phyloP scores from a whole-genome alignment of 2,888 invertebrate genomes.

The Macroteleia sp. region DNA sequence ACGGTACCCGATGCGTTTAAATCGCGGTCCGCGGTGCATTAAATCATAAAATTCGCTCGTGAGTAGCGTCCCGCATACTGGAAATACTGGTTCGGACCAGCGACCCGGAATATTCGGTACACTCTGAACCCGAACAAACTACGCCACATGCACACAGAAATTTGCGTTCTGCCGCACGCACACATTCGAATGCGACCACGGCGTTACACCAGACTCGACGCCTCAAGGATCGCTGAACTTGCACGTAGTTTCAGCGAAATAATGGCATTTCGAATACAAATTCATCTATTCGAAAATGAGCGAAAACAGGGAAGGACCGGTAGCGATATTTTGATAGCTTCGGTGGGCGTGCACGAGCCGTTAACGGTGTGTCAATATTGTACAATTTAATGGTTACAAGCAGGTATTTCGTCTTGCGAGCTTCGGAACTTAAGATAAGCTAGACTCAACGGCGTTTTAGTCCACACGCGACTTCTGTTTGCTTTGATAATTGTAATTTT shows the following conservation, averaged over 20 bases:
- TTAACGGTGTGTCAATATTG: slow-evolving; percentile 54
- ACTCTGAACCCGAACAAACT: slow-evolving; percentile 50
- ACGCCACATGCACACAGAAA: slow-evolving; percentile 21
- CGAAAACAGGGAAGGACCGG: slow-evolving; percentile 19
- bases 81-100: slow-evolving; percentile 64
- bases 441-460: slow-evolving; percentile 11
- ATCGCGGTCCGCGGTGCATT: slow-evolving; percentile 65
- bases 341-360: slow-evolving; percentile 28
- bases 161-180: slow-evolving; percentile 14
- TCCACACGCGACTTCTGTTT: no score
- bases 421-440: slow-evolving; percentile 38
- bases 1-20: slow-evolving; percentile 57
- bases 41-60: slow-evolving; percentile 70
- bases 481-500: no score
- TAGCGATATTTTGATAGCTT: slow-evolving; percentile 47
- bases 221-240: slow-evolving; percentile 47
- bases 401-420: slow-evolving; percentile 33
- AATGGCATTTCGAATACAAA: slow-evolving; percentile 41
- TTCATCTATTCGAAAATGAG: slow-evolving; percentile 42
- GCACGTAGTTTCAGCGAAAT: slow-evolving; percentile 36
- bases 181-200: slow-evolving; percentile 4
- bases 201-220: slow-evolving; percentile 27
- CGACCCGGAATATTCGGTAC: slow-evolving; percentile 61
- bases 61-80: slow-evolving; percentile 64
- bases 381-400: slow-evolving; percentile 37